Conservation (phyloP, 2,888 invertebrate species). For the Dolomedes plantarius region DNA sequence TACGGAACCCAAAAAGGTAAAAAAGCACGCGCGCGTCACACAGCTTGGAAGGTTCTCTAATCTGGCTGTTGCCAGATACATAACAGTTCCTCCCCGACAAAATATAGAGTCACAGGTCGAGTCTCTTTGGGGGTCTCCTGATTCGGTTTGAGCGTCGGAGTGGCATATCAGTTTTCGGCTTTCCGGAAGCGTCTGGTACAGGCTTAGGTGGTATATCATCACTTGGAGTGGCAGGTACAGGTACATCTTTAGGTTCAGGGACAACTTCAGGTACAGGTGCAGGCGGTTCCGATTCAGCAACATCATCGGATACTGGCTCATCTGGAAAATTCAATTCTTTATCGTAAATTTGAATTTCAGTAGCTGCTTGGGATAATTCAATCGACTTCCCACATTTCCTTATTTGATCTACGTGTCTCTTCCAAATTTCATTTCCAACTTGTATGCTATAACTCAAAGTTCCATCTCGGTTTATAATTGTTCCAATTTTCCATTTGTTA, state of each 20-base stretch:
- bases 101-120: constrained; percentile 40
- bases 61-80: constrained; percentile 44
- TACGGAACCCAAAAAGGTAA: too few species aligned
- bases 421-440: constrained; percentile 41
- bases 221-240: constrained; percentile 14
- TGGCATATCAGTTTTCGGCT: constrained; percentile 24
- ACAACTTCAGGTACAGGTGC: constrained; percentile 39
- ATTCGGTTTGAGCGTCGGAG: constrained; percentile 41
- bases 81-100: constrained; percentile 43
- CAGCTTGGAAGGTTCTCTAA: constrained; percentile 42
- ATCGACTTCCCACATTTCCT: constrained; percentile 43
- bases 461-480: constrained; percentile 35
- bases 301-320: constrained; percentile 54
- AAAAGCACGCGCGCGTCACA: constrained; percentile 40
- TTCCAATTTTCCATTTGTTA: constrained; percentile 39
- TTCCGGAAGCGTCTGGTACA: constrained; percentile 35
- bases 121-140: constrained; percentile 43
- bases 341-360: constrained; percentile 49
- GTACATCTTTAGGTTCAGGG: constrained; percentile 29
- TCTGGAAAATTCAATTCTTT: constrained; percentile 51
- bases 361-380: constrained; percentile 48
- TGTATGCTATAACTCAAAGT: constrained; percentile 36
- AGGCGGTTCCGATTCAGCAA: constrained; percentile 43
- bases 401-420: constrained; percentile 44
- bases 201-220: constrained; percentile 21